Evolutionary conservation across 2,888 invertebrate genomes (phyloP).

Genomic region (Papilio elwesi): DNA sequence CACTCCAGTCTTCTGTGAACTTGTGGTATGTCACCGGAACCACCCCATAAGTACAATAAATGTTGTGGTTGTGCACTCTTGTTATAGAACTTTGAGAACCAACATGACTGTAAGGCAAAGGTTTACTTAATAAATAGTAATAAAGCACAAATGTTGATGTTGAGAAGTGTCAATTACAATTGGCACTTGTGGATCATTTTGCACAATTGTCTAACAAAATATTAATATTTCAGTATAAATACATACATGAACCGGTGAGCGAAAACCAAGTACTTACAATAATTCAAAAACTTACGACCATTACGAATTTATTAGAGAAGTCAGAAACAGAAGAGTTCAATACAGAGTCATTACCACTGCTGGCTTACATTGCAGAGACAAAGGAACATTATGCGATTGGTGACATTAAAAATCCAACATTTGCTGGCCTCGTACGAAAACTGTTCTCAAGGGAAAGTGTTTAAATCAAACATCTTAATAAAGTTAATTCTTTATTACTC

Average conservation of each 20-base stretch:
- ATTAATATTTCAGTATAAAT: constrained; percentile 65
- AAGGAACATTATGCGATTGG: constrained; percentile 54
- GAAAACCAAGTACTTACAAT: constrained; percentile 57
- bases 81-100: no score
- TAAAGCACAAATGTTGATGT: no score
- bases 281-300: constrained; percentile 54
- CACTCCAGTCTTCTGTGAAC: no score
- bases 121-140: no score
- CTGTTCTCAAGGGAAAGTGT: constrained; percentile 43
- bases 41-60: no score
- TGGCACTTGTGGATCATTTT: no score
- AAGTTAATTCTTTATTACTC: no score
- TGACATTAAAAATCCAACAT: constrained; percentile 52
- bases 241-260: constrained; percentile 60
- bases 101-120: no score
- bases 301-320: constrained; percentile 53
- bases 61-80: no score
- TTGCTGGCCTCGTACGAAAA: constrained; percentile 52
- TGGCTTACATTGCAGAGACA: constrained; percentile 64
- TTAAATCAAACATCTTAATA: background rate
- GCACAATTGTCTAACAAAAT: background rate
- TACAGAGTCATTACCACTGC: constrained; percentile 59
- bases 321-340: constrained; percentile 58
- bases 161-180: no score
- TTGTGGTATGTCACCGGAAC: no score